Percentiles rank a stretch among this genome's conserved stretches.
These are phyloP conservation scores for Heterodera filipjevi DNA, from an alignment of 2,888 invertebrate species.

Conservation along the genomic window DNA sequence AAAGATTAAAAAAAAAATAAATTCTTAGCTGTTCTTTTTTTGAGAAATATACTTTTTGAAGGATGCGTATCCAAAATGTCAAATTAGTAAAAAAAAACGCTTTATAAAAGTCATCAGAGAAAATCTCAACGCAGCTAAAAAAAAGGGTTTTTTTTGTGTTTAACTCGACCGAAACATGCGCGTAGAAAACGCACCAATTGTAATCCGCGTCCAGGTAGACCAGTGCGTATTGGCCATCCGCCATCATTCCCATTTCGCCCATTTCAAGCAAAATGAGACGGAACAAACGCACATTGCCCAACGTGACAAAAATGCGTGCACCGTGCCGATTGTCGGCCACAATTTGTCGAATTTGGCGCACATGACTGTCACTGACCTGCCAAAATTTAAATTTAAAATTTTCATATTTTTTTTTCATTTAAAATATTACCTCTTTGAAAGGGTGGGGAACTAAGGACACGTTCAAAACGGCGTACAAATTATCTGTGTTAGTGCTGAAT, in stretches of 20 bases:
- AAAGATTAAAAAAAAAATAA: too few species aligned
- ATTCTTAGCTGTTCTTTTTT: too few species aligned
- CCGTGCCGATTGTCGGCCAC: conserved; percentile 64
- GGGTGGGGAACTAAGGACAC: conserved; percentile 43
- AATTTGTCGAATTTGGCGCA: conserved; percentile 20
- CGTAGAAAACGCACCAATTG: conserved; percentile 67
- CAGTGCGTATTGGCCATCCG: conserved; percentile 81
- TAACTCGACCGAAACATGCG: not conserved
- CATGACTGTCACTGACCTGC: conserved; percentile 2
- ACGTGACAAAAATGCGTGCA: conserved; percentile 79
- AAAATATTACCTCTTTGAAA: conserved; percentile 43
- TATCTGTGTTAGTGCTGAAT: not conserved
- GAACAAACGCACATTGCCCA: conserved; percentile 84
- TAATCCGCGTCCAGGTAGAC: conserved; percentile 87
- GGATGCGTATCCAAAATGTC: too few species aligned
- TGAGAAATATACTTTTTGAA: too few species aligned
- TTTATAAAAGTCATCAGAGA: too few species aligned
- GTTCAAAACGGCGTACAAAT: conserved; percentile 39
- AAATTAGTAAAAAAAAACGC: too few species aligned
- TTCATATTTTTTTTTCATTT: not conserved
- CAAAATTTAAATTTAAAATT: not conserved
- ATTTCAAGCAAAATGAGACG: conserved; percentile 82
- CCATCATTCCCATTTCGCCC: conserved; percentile 76
- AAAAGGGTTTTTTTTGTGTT: not conserved
- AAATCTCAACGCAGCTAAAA: too few species aligned